Evolutionary conservation across 2,797 vertebrate species (phyloP).

Genomic region (Melanotaenia parkinsoni): DNA sequence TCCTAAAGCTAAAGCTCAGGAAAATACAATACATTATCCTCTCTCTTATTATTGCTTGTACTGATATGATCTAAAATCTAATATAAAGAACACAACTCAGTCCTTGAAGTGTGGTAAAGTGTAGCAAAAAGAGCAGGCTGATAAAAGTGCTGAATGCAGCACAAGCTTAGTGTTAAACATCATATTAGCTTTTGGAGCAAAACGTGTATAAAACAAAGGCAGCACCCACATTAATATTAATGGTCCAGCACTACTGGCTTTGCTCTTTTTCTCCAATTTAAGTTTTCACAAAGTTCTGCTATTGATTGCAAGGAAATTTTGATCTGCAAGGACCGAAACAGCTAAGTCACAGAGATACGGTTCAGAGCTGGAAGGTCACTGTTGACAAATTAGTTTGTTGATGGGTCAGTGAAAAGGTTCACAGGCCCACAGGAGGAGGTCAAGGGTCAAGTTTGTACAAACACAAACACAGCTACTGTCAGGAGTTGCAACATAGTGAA

Average conservation of each 20-base stretch:
- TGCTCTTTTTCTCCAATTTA: conserved; percentile 17
- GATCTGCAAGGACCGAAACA: conserved; percentile 9
- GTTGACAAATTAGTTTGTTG: conserved; percentile 74
- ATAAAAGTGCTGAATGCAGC: conserved; percentile 50
- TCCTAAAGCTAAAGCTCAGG: background rate
- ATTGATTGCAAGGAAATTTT: conserved; percentile 44
- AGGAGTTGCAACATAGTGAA: conserved; percentile 1
- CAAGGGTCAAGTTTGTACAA: conserved; percentile 71
- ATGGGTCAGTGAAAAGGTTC: conserved; percentile 72
- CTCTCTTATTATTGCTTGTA: background rate
- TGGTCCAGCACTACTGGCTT: conserved; percentile 19
- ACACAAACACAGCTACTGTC: conserved; percentile 52
- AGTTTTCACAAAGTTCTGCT: conserved; percentile 48
- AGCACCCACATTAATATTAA: conserved; percentile 47
- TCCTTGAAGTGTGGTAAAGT: background rate
- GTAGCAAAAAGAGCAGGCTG: conserved; percentile 5
- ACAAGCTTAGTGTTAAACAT: conserved; percentile 51
- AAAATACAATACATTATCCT: no score
- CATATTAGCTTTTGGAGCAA: conserved; percentile 45
- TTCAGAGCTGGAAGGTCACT: conserved; percentile 52
- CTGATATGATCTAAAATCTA: background rate
- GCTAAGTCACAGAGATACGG: conserved; percentile 5
- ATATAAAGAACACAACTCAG: background rate
- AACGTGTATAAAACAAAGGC: conserved; percentile 38
- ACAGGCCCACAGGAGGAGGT: conserved; percentile 47